These are phyloP conservation scores for Dendrophyllia cribrosa DNA, from an alignment of 64 coral and sea anemone species.

Conservation along the genomic window DNA sequence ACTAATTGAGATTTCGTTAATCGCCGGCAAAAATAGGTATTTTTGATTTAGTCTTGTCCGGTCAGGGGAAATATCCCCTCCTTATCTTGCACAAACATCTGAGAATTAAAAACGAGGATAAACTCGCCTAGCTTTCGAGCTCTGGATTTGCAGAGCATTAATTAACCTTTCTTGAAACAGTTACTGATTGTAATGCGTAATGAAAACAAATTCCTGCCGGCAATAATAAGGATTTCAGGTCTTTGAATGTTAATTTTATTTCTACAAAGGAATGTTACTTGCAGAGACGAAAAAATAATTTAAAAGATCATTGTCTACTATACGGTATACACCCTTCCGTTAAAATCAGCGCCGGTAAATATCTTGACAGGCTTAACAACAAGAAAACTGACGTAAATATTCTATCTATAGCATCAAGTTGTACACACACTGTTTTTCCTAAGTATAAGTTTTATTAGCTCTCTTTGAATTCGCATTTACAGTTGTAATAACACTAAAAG, in stretches of 20 bases:
- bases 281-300: background rate
- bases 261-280: background rate
- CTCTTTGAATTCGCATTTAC: background rate
- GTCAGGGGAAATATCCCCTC: background rate
- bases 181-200: background rate
- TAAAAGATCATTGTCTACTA: background rate
- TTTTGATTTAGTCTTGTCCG: slow-evolving; percentile 21
- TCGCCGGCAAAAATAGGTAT: slow-evolving; percentile 1
- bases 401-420: background rate
- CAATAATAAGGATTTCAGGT: background rate
- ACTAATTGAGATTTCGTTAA: background rate
- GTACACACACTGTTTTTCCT: background rate
- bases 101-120: slow-evolving; percentile 38
- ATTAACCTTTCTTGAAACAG: background rate
- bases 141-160: background rate
- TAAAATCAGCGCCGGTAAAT: background rate
- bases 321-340: slow-evolving; percentile 33
- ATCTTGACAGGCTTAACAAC: background rate
- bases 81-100: slow-evolving; percentile 46
- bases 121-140: background rate
- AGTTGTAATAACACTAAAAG: background rate
- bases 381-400: background rate
- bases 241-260: background rate
- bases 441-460: background rate
- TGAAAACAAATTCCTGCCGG: slow-evolving; percentile 5